Evolutionary conservation across 2,113 vertebrate genomes (phyloP).

Genomic region (Eclectus roratus): DNA sequence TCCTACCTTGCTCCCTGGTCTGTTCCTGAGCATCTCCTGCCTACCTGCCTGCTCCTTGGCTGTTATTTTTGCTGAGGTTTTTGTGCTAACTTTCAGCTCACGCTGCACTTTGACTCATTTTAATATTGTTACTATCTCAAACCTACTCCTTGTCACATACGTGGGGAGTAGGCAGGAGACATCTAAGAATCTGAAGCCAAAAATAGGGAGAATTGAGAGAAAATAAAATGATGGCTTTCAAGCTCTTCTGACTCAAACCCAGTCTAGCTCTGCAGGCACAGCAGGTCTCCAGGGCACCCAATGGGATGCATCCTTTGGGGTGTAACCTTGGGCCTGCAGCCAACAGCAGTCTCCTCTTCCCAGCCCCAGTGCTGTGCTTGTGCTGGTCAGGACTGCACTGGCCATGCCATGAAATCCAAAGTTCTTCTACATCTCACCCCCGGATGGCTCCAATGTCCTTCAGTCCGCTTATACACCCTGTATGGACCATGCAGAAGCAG

Average conservation of each 20-base stretch:
- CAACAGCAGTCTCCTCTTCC: fast-evolving
- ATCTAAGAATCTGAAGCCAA: conserved; percentile 31
- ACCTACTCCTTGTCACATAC: conserved; percentile 50
- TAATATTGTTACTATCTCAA: conserved; percentile 61
- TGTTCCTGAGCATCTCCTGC: neutral
- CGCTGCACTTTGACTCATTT: conserved; percentile 34
- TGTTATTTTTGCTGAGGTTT: neutral
- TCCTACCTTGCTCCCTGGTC: neutral
- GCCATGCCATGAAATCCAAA: neutral
- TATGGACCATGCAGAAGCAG: fast-evolving
- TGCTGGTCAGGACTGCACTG: neutral
- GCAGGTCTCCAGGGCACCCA: neutral
- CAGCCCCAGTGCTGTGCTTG: neutral
- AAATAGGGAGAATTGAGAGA: conserved; percentile 20
- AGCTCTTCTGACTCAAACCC: neutral
- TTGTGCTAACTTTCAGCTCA: conserved; percentile 3
- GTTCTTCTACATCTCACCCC: neutral
- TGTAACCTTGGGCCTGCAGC: fast-evolving
- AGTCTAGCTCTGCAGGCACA: neutral
- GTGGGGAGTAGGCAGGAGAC: conserved; percentile 37
- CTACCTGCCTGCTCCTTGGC: neutral
- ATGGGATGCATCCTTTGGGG: neutral
- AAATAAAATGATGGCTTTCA: neutral
- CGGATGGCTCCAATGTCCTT: neutral
- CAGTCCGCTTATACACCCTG: fast-evolving